These are phyloP conservation scores for Pocillopora grandis DNA, from an alignment of 92 coral and sea anemone genomes.

Conservation along the genomic window DNA sequence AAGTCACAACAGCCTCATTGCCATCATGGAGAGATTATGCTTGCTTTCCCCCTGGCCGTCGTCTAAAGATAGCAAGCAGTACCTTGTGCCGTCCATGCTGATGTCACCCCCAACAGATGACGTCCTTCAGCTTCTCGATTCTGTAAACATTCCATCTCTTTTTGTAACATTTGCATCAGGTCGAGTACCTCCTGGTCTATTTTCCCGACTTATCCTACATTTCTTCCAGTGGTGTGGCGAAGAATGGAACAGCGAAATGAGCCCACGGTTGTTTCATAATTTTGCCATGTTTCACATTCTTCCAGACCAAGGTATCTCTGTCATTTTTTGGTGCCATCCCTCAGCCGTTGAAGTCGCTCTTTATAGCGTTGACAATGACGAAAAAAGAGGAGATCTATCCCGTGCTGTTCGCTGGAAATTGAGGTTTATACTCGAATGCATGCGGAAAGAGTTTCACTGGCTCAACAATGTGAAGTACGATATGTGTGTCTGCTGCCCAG, in stretches of 20 bases:
- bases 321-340: constrained; percentile 7
- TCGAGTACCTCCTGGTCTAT: constrained; percentile 49
- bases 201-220: constrained; percentile 38
- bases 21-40: constrained; percentile 47
- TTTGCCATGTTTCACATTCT: constrained; percentile 29
- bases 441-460: constrained; percentile 42
- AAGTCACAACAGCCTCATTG: constrained; percentile 17
- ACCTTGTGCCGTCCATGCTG: constrained; percentile 57
- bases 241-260: constrained; percentile 19
- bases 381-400: not conserved
- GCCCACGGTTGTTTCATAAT: constrained; percentile 29
- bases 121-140: constrained; percentile 1
- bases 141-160: constrained; percentile 22
- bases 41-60: constrained; percentile 34
- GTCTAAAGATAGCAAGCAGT: not conserved
- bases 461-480: constrained; percentile 25
- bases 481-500: constrained; percentile 13
- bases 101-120: constrained; percentile 19
- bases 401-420: not conserved
- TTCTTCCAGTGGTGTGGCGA: constrained; percentile 31
- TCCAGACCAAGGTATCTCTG: not conserved
- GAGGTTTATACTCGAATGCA: constrained; percentile 11
- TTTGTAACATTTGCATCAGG: constrained; percentile 41
- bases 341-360: constrained; percentile 8
- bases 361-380: not conserved